Percentiles rank a stretch among this genome's conserved stretches.
phyloP scores from a whole-genome alignment of 2,113 vertebrate genomes.

The Equus quagga region DNA sequence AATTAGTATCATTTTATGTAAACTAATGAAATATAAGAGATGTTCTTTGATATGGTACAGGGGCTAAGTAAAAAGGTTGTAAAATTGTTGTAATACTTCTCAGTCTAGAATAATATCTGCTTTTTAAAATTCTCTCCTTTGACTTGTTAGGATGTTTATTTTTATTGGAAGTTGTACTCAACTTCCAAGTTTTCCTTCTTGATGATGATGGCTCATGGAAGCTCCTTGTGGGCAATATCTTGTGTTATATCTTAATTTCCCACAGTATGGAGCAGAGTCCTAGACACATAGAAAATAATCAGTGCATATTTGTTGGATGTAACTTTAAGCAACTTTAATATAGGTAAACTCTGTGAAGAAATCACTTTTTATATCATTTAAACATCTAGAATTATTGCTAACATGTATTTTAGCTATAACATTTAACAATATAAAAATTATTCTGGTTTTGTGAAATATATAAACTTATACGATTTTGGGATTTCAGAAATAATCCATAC shows the following conservation, averaged over 20 bases:
- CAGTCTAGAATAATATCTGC: neutral
- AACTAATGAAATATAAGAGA: neutral
- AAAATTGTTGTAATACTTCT: slow-evolving; percentile 12
- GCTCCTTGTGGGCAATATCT: neutral
- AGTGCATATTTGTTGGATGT: neutral
- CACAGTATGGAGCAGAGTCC: neutral
- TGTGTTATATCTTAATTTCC: slow-evolving; percentile 20
- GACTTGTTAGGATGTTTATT: neutral
- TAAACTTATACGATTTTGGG: neutral
- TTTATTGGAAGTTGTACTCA: neutral
- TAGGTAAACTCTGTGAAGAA: neutral
- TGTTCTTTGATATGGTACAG: neutral
- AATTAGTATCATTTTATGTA: slow-evolving; percentile 16
- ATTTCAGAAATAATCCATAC: slow-evolving; percentile 38
- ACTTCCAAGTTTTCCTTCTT: neutral
- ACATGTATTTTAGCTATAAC: slow-evolving; percentile 27
- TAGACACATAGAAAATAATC: neutral
- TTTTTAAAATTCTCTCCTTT: neutral
- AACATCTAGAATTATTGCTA: neutral
- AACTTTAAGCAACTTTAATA: neutral
- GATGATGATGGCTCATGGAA: neutral
- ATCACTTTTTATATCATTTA: slow-evolving; percentile 22
- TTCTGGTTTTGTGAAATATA: neutral
- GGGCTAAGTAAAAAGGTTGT: neutral
- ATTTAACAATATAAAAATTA: neutral